Base-by-base conservation (phyloP, 2,888 invertebrate species). In the Bellardia pandia region DNA sequence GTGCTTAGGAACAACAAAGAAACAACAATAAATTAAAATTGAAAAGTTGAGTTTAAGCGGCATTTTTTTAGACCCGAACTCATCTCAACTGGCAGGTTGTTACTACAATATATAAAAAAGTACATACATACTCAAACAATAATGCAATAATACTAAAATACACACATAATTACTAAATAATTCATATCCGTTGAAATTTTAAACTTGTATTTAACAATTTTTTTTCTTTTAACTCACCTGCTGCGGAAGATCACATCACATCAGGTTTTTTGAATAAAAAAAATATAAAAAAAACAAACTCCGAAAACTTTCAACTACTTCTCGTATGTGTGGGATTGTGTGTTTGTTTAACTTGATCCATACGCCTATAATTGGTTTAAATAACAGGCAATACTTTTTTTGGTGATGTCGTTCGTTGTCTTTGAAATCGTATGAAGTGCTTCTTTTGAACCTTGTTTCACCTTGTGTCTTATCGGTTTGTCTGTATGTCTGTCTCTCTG, bases 301-400 rank as follows among this genome's bases (percentile, higher is more conserved):
- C 37, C 37, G 5, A 69, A 53, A 71, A 53, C 13, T 69, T 74
- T 56, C 48, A 40, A 33, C 33, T 58, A 60, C 40, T 58, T 23
- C 30, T 48, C 62, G 58, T 23, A 37, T 56, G 68, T 85, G 76
- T 75, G 53, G 40, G 66, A 33, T 66, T 77, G 11, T 75, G 13
- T 53, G 30, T 56, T 9, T 56, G 13, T 40, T 80, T 45, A 58
- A 64, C 45, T 53, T 66, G 66, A 71, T 72, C 66, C 48, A 23
- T 23, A 77, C 72, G 68, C 13, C 81, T 45, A 64, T 79, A 83
- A 86, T 80, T 83, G 79, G 76, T 79, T 83, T 76, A 76, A 86
- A 79, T 78, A 79, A 76, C 53, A 11, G 23, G 56, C 51, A 79
- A 72, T 48, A 60, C 48, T 60, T 60, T 71, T 80, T 48, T 53